phyloP scores from a whole-genome alignment of 2,888 invertebrate species.

The Steinernema carpocapsae region DNA sequence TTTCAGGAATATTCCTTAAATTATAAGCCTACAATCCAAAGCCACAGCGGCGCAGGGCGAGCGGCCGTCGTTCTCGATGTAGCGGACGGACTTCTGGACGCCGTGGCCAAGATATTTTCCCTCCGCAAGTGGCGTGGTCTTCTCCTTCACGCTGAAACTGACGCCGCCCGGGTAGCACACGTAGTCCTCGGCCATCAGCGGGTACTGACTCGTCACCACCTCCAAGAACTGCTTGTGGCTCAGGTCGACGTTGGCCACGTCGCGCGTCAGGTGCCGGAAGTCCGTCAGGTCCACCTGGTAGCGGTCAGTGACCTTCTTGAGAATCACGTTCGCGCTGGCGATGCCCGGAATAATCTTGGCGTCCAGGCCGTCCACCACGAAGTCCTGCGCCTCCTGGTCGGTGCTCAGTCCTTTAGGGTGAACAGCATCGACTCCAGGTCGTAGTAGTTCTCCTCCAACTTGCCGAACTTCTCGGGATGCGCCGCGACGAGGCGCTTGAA shows the following conservation, averaged over 20 bases:
- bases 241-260: slow-evolving; percentile 11
- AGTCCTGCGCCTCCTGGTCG: neutral
- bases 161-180: slow-evolving; percentile 22
- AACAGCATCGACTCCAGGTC: slow-evolving; percentile 38
- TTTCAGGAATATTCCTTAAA: neutral
- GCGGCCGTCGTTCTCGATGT: neutral
- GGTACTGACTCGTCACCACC: slow-evolving; percentile 29
- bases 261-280: neutral
- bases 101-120: slow-evolving; percentile 28
- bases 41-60: neutral
- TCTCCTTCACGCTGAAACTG: slow-evolving; percentile 3
- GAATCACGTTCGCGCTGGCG: neutral
- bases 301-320: slow-evolving; percentile 5
- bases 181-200: slow-evolving; percentile 14
- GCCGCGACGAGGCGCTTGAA: neutral
- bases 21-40: neutral
- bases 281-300: slow-evolving; percentile 26
- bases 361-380: slow-evolving; percentile 23
- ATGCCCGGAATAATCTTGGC: neutral
- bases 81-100: slow-evolving; percentile 31
- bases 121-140: neutral
- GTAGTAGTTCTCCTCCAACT: slow-evolving; percentile 37
- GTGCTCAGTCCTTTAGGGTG: slow-evolving; percentile 16
- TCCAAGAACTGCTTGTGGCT: slow-evolving; percentile 36
- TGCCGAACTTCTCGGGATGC: slow-evolving; percentile 17